Conservation (phyloP, 2,888 invertebrate species). For the Ichneumoninae sp. region DNA sequence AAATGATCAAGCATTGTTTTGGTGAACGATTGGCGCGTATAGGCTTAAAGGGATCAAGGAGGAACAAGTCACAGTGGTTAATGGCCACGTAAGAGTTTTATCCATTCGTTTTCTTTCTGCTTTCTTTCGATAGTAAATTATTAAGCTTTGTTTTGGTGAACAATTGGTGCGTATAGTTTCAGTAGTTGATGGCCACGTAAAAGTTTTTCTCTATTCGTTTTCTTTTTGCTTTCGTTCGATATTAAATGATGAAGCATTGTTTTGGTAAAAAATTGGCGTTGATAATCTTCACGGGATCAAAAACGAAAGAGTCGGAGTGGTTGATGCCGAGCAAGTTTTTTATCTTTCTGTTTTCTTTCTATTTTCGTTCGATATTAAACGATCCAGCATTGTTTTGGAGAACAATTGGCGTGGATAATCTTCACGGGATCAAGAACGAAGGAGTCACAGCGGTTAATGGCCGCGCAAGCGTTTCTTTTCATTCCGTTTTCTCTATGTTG, state of each 20-base stretch:
- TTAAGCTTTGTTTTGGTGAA: background rate
- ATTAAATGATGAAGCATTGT: background rate
- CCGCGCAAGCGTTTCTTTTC: constrained; percentile 2
- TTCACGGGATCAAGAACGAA: background rate
- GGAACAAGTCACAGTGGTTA: no score
- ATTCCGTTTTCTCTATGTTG: background rate
- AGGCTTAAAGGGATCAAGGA: no score
- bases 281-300: no score
- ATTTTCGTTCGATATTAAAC: constrained; percentile 26
- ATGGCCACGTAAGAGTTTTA: no score
- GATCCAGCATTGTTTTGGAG: no score
- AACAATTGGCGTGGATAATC: background rate
- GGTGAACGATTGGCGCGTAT: background rate
- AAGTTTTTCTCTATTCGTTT: background rate
- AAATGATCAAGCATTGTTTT: no score
- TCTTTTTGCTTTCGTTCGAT: background rate
- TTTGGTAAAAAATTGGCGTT: background rate
- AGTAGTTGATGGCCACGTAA: constrained; percentile 6
- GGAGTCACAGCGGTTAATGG: background rate
- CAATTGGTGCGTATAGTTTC: background rate
- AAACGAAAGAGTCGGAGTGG: background rate
- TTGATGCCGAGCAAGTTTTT: constrained; percentile 15
- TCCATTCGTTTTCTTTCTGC: no score
- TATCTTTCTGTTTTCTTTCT: no score
- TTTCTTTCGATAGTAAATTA: no score